phyloP scores from a whole-genome alignment of 2,113 vertebrate genomes.

The Gnathonemus echidnorhynchus region DNA sequence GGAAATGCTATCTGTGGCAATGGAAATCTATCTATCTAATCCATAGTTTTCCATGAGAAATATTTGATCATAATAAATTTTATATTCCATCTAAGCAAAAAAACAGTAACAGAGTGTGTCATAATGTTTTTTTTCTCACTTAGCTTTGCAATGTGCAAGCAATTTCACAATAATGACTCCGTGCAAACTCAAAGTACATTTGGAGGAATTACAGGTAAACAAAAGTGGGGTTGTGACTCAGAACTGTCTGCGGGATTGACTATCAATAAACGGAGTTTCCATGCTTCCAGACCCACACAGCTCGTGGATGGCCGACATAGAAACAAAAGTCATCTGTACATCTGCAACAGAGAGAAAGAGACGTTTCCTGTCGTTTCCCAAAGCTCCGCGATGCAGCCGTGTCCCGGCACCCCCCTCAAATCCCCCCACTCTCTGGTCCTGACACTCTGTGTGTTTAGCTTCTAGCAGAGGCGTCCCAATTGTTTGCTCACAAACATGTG shows the following conservation, averaged over 20 bases:
- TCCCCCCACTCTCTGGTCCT: neutral
- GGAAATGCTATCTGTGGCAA: neutral
- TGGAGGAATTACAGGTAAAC: neutral
- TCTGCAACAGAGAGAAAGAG: neutral
- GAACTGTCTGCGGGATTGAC: neutral
- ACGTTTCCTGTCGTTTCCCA: neutral
- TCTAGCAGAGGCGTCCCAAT: constrained; percentile 32
- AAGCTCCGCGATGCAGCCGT: constrained; percentile 16
- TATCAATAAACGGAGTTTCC: neutral
- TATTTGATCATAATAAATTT: neutral
- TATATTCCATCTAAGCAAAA: neutral
- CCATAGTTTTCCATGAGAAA: neutral
- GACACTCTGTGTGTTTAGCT: constrained; percentile 28
- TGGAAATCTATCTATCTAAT: too few relatives aligned
- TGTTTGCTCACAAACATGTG: constrained; percentile 39
- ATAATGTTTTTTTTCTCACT: neutral
- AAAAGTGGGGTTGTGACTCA: neutral
- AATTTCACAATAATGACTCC: neutral
- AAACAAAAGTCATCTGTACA: neutral
- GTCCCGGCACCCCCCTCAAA: neutral
- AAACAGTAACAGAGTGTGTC: neutral
- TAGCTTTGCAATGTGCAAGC: constrained; percentile 1
- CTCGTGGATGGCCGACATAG: neutral
- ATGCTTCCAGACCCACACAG: constrained; percentile 4
- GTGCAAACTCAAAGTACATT: neutral